These are phyloP conservation scores for Sicus ferrugineus DNA, from an alignment of 2,888 invertebrate genomes.

Conservation along the genomic window DNA sequence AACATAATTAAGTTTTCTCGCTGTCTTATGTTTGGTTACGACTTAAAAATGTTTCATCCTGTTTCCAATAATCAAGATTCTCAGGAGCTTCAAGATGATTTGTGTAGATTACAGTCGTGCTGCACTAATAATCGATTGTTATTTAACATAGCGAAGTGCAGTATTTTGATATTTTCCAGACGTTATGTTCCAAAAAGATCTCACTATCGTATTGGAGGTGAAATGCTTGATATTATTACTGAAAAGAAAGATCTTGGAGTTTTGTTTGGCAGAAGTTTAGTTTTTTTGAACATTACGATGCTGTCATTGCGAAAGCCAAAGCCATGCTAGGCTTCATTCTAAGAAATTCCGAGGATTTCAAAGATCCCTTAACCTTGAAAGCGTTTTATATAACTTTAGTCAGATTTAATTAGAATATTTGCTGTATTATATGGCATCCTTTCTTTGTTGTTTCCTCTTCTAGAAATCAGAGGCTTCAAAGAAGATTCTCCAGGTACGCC, in stretches of 20 bases:
- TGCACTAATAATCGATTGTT: not conserved
- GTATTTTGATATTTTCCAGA: not conserved
- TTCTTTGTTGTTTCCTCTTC: too few species aligned
- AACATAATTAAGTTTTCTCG: not conserved
- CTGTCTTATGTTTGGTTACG: not conserved
- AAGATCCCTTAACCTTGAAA: not conserved
- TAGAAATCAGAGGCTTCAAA: too few species aligned
- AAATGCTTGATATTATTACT: not conserved
- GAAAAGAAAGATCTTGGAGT: slow-evolving; percentile 12
- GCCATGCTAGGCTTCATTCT: not conserved
- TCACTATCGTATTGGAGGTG: too few species aligned
- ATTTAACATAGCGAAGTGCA: not conserved
- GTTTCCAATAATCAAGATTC: too few species aligned
- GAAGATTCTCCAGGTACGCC: too few species aligned
- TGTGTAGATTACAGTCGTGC: not conserved
- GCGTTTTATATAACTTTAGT: not conserved
- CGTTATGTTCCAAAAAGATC: too few species aligned
- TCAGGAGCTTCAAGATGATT: too few species aligned
- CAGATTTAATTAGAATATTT: not conserved
- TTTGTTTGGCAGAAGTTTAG: not conserved
- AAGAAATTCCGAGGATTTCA: not conserved
- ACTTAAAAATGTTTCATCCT: not conserved
- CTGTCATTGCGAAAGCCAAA: not conserved
- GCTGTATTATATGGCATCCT: not conserved
- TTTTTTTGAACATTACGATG: not conserved